Evolutionary conservation across 37 sponge, comb jelly and placozoan genomes (phyloP).

Genomic region (Chondrilla cf. caribensis): DNA sequence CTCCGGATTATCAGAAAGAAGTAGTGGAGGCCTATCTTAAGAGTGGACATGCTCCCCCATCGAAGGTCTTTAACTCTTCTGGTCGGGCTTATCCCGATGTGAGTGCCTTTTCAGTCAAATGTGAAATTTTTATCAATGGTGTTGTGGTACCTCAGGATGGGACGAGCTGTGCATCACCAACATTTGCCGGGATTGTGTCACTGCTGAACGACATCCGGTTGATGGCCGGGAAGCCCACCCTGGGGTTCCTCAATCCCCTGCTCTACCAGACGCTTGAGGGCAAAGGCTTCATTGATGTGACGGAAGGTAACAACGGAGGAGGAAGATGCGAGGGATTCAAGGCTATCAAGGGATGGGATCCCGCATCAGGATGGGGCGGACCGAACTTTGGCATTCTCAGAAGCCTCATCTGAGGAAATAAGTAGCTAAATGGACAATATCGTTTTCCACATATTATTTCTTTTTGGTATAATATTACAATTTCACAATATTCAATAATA

Average conservation of each 20-base stretch:
- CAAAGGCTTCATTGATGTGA: constrained; percentile 71
- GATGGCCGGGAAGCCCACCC: constrained; percentile 49
- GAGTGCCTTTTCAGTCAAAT: constrained; percentile 56
- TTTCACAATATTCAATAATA: too few species aligned
- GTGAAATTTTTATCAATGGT: constrained; percentile 39
- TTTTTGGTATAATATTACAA: too few species aligned
- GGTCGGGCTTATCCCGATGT: constrained; percentile 75
- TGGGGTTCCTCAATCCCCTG: constrained; percentile 91
- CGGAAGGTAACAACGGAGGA: constrained; percentile 31
- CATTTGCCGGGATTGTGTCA: constrained; percentile 78
- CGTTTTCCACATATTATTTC: too few species aligned
- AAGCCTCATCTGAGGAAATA: too few species aligned
- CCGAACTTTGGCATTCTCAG: constrained; percentile 42
- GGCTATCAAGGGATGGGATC: constrained; percentile 57
- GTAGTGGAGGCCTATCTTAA: constrained; percentile 51
- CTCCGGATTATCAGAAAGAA: constrained; percentile 66
- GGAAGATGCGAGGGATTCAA: constrained; percentile 32
- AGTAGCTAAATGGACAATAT: too few species aligned
- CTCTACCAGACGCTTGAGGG: constrained; percentile 68
- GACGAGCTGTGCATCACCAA: constrained; percentile 76
- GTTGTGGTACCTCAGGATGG: constrained; percentile 42
- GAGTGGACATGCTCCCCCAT: constrained; percentile 33
- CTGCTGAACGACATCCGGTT: constrained; percentile 82
- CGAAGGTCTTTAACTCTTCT: constrained; percentile 50
- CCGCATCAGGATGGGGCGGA: constrained; percentile 52